Evolutionary conservation across 1,140 invertebrate species (phyloP).

Genomic region (Tribolium castaneum): DNA sequence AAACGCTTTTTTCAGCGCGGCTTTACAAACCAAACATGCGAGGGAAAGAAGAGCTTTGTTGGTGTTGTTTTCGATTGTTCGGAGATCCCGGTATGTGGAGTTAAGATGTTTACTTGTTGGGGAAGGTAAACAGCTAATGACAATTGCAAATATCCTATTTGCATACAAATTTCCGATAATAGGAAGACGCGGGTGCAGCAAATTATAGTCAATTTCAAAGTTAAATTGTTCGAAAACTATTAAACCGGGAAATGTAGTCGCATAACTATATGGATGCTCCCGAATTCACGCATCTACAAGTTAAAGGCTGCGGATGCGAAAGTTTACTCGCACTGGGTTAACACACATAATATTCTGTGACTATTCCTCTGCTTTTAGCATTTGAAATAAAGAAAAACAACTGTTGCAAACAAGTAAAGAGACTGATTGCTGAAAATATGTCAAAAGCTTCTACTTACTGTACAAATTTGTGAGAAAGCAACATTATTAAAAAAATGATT

Average conservation of each 20-base stretch:
- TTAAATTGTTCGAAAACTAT: conserved; percentile 51
- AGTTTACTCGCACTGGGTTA: background rate
- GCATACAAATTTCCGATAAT: conserved; percentile 52
- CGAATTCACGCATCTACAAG: background rate
- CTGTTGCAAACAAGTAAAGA: too few species aligned
- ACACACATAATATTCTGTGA: too few species aligned
- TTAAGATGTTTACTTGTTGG: conserved; percentile 31
- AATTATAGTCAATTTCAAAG: conserved; percentile 50
- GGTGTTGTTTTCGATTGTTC: background rate
- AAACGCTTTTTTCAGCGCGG: background rate
- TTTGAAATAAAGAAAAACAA: too few species aligned
- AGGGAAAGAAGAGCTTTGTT: background rate
- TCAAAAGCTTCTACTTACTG: too few species aligned
- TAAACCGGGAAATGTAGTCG: conserved; percentile 40
- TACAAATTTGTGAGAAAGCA: too few species aligned
- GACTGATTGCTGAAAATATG: too few species aligned
- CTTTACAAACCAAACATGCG: background rate
- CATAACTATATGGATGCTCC: conserved; percentile 2
- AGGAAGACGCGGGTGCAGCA: conserved; percentile 39
- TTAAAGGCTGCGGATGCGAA: background rate
- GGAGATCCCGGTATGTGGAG: background rate
- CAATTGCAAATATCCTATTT: conserved; percentile 47
- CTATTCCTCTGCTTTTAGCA: too few species aligned
- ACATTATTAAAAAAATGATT: too few species aligned
- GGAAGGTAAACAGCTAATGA: conserved; percentile 44